phyloP scores from a whole-genome alignment of 1,140 invertebrate species.

The Eciton burchellii region DNA sequence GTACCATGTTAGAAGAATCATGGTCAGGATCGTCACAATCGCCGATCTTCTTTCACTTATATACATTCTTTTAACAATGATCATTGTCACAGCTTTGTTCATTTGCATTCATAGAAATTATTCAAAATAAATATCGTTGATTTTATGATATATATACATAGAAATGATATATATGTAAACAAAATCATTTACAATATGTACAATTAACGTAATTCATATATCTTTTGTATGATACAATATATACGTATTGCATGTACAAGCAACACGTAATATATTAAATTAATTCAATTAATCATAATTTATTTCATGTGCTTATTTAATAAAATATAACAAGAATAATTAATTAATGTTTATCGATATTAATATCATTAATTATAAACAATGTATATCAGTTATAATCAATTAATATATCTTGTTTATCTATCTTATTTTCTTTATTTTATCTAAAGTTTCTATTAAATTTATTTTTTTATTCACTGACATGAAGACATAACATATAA shows the following conservation, averaged over 20 bases:
- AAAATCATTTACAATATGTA: constrained; percentile 44
- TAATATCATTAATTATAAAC: constrained; percentile 39
- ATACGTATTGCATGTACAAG: background rate
- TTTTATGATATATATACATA: constrained; percentile 34
- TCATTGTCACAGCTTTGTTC: constrained; percentile 23
- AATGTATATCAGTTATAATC: constrained; percentile 13
- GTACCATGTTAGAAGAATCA: constrained; percentile 11
- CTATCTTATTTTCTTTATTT: background rate
- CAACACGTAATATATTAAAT: constrained; percentile 13
- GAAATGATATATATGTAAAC: too few relatives aligned
- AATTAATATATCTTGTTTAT: constrained; percentile 26
- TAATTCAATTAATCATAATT: constrained; percentile 24
- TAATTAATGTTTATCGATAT: constrained; percentile 26
- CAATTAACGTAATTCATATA: constrained; percentile 27
- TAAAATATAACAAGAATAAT: constrained; percentile 23
- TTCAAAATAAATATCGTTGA: constrained; percentile 39
- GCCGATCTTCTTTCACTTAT: constrained; percentile 10
- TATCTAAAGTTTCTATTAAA: constrained; percentile 45
- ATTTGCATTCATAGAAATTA: constrained; percentile 33
- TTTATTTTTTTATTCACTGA: constrained; percentile 31
- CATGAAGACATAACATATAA: constrained; percentile 26
- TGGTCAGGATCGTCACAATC: constrained; percentile 17
- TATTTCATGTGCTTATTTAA: background rate
- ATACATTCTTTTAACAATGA: constrained; percentile 28
- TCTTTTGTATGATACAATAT: background rate